Evolutionary conservation across 2,888 invertebrate species (phyloP).

Genomic region (Melitaea athalia): DNA sequence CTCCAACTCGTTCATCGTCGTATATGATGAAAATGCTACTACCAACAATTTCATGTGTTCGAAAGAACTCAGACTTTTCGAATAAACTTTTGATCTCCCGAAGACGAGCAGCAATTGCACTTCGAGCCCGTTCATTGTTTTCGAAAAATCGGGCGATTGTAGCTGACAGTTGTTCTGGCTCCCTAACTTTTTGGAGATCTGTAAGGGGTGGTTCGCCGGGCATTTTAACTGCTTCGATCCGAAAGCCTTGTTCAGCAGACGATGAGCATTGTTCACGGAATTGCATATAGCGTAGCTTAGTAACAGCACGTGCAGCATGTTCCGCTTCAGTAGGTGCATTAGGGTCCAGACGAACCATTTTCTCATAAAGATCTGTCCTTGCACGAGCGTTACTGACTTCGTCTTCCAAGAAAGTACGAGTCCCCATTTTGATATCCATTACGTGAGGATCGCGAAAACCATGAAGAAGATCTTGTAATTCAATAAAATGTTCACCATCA

Average conservation of each 20-base stretch:
- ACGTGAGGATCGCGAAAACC: constrained; percentile 96
- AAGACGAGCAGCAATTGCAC: constrained; percentile 87
- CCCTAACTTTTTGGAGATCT: constrained; percentile 93
- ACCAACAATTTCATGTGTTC: constrained; percentile 94
- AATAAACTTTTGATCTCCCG: constrained; percentile 89
- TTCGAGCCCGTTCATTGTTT: constrained; percentile 84
- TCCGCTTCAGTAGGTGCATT: constrained; percentile 93
- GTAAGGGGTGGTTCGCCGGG: constrained; percentile 91
- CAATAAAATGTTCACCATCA: constrained; percentile 92
- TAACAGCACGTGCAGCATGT: constrained; percentile 90
- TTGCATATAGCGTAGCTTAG: constrained; percentile 98
- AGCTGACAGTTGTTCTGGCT: constrained; percentile 86
- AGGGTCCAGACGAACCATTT: constrained; percentile 96
- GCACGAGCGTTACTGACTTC: constrained; percentile 95
- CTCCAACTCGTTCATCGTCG: constrained; percentile 93
- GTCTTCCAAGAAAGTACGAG: constrained; percentile 96
- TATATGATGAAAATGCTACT: constrained; percentile 97
- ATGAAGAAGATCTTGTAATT: constrained; percentile 95
- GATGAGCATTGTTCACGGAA: constrained; percentile 97
- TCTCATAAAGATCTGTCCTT: constrained; percentile 94
- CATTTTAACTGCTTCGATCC: constrained; percentile 97
- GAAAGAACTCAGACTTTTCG: constrained; percentile 92
- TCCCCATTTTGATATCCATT: constrained; percentile 99
- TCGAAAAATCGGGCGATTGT: constrained; percentile 90
- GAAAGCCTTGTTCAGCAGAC: constrained; percentile 95